Base-by-base conservation (phyloP, 1,140 invertebrate genomes). In the Sinonovacula constricta region DNA sequence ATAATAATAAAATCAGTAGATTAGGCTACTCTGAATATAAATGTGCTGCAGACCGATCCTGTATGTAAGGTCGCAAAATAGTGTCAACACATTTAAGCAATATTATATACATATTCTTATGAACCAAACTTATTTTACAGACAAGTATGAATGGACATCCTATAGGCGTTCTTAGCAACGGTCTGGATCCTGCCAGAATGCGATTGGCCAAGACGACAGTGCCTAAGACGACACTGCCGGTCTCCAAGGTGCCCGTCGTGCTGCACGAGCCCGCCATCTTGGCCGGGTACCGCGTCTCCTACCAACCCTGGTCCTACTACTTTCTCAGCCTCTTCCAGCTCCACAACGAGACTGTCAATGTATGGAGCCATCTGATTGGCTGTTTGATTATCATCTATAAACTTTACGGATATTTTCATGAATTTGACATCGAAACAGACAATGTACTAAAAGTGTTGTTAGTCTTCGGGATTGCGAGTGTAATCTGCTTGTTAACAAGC, bases 281-380 rank as follows among this genome's bases (percentile, higher is more conserved):
- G 10, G 79, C 72, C 26, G 89, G 89, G 24, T 91, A 89, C 76
- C 84, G 90, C 28, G 79, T 79, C 26, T 67, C 81, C 0, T 56
- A 87, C 57, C 81, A 86, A 56, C 80, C 85, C 15, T 90, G 88
- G 87, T 65, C 60, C 4, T 90, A 89, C 67, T 91, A 90, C 75
- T 30, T 90, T 0, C 57, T 66, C 30, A 90, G 88, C 56, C 70
- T 89, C 3, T 88, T 90, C 51, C 88, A 89, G 63, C 81, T 90
- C 45, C 89, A 91, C 82, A 91, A 91, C 76, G 90, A 91, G 75
- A 85, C 88, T 0, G 66, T 90, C 18, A 91, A 91, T 57, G 86
- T 90, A 24, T 91, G 90, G 90, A 88, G 86, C 14, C 90, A 91
- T 78, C 45, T 87, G 10, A 53, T 89, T 14, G 90, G 86, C 5